phyloP scores from a whole-genome alignment of 2,888 invertebrate species.

The Cybosia mesomella region DNA sequence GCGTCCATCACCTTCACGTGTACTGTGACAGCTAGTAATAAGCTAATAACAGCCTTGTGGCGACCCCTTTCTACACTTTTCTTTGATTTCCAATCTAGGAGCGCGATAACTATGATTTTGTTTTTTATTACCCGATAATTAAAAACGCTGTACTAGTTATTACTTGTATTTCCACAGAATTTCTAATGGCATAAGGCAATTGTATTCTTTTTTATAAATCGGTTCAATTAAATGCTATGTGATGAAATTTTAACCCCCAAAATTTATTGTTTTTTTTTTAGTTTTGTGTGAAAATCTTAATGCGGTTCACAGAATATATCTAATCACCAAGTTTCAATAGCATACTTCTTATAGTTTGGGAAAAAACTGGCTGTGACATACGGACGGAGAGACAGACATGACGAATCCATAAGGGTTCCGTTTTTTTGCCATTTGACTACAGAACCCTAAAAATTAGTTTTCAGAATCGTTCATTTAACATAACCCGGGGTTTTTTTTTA shows the following conservation, averaged over 20 bases:
- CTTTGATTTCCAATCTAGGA: constrained; percentile 78
- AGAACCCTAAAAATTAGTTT: no score
- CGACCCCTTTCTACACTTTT: constrained; percentile 77
- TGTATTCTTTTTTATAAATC: background rate
- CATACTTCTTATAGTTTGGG: no score
- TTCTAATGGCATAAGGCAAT: constrained; percentile 27
- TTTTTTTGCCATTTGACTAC: no score
- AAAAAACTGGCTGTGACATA: no score
- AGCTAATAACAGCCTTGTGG: constrained; percentile 76
- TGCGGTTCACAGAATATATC: no score
- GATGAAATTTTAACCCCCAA: background rate
- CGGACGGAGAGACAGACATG: no score
- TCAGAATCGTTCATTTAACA: no score
- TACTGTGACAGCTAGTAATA: constrained; percentile 72
- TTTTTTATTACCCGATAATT: constrained; percentile 74
- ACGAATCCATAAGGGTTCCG: no score
- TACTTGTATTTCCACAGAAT: constrained; percentile 51
- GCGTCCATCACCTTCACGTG: constrained; percentile 67
- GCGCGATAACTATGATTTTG: constrained; percentile 61
- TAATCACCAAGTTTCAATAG: no score
- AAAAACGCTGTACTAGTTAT: constrained; percentile 62
- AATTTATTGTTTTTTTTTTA: no score
- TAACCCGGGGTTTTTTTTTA: no score
- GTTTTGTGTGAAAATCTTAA: no score
- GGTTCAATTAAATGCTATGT: background rate